These are phyloP conservation scores for Eustalomyia histrio DNA, from an alignment of 2,888 invertebrate genomes.

Conservation along the genomic window DNA sequence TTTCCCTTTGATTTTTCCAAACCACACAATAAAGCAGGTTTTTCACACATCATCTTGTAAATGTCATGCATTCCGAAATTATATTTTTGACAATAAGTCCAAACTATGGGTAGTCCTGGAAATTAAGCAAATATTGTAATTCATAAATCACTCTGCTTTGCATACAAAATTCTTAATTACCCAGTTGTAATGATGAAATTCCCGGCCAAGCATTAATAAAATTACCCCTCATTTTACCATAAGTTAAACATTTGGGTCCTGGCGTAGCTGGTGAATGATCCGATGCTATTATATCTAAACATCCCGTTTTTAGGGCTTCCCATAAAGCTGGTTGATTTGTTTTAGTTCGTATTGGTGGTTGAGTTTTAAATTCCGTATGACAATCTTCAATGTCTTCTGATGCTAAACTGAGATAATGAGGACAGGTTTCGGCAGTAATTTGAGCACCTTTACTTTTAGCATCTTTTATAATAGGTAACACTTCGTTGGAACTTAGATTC, in stretches of 20 bases:
- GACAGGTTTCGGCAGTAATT: slow-evolving; percentile 86
- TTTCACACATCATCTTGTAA: slow-evolving; percentile 82
- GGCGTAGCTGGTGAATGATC: slow-evolving; percentile 86
- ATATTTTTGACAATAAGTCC: slow-evolving; percentile 83
- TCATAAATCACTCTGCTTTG: background rate
- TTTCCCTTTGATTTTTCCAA: slow-evolving; percentile 83
- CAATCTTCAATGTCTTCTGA: slow-evolving; percentile 84
- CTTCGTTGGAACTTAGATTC: slow-evolving; percentile 84
- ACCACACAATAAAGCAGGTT: slow-evolving; percentile 84
- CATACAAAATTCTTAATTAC: slow-evolving; percentile 73
- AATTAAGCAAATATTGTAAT: background rate
- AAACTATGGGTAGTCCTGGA: slow-evolving; percentile 84
- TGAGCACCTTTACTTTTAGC: slow-evolving; percentile 80
- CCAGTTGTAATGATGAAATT: slow-evolving; percentile 86
- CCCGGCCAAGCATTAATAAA: slow-evolving; percentile 88
- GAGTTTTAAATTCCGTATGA: slow-evolving; percentile 86
- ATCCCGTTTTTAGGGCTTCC: slow-evolving; percentile 82
- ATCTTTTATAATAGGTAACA: slow-evolving; percentile 82
- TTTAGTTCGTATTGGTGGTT: slow-evolving; percentile 85
- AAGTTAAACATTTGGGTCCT: slow-evolving; percentile 81
- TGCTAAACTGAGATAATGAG: slow-evolving; percentile 84
- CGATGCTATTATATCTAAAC: slow-evolving; percentile 84
- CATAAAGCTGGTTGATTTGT: slow-evolving; percentile 84
- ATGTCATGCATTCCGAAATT: slow-evolving; percentile 82
- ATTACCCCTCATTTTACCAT: slow-evolving; percentile 80